Evolutionary conservation across 2,113 vertebrate species (phyloP).

Genomic region (Vicugna pacos): DNA sequence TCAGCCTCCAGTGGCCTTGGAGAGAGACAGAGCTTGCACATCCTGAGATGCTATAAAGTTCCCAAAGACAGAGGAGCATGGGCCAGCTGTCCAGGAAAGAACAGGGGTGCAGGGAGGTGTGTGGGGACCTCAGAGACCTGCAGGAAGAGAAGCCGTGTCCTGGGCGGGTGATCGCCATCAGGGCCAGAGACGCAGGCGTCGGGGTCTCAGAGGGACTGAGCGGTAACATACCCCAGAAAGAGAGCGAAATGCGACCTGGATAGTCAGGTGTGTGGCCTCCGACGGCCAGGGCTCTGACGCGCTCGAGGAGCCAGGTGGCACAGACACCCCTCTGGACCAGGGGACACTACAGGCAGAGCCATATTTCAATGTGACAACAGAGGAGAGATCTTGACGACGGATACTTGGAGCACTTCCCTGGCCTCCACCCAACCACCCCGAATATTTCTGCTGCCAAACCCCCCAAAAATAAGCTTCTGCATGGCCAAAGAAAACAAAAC

Average conservation of each 20-base stretch:
- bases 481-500: background rate
- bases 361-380: accelerated
- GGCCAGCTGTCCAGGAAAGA: background rate
- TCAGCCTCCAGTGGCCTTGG: background rate
- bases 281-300: background rate
- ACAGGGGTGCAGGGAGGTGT: background rate
- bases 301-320: background rate
- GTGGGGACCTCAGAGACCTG: background rate
- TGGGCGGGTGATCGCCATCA: background rate
- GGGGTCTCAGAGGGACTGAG: background rate
- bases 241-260: background rate
- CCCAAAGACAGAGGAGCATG: background rate
- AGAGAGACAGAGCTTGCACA: background rate
- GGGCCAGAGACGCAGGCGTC: background rate
- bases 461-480: background rate
- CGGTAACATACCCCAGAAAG: background rate
- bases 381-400: accelerated
- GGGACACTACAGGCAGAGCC: background rate
- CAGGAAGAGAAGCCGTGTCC: background rate
- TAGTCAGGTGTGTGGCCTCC: background rate
- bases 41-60: background rate
- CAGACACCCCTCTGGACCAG: accelerated
- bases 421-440: background rate
- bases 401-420: background rate
- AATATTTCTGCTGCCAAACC: background rate